phyloP scores from a whole-genome alignment of 2,888 invertebrate species.

The Drosophila stalkeri region DNA sequence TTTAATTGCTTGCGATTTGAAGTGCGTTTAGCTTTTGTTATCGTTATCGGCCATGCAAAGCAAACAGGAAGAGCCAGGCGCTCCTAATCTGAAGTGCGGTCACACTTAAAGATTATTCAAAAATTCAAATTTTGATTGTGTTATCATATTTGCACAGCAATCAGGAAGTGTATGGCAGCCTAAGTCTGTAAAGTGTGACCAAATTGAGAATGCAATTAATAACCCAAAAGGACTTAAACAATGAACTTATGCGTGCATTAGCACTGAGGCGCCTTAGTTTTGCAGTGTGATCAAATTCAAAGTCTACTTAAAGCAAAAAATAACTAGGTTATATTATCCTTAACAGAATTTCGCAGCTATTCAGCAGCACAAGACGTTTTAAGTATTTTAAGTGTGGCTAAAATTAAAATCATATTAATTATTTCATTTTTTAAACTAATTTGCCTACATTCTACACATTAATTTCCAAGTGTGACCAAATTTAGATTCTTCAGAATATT shows the following conservation, averaged over 20 bases:
- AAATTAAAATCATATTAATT: too few relatives aligned
- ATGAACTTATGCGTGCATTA: neutral
- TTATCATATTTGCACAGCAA: neutral
- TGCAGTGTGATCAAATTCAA: neutral
- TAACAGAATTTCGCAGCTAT: neutral
- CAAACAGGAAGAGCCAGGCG: constrained; percentile 34
- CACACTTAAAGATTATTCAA: neutral
- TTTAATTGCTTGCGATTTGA: neutral
- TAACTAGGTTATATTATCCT: neutral
- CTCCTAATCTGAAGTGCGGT: constrained; percentile 11
- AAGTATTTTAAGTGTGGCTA: too few relatives aligned
- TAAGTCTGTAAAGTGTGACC: neutral
- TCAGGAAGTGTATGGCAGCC: neutral
- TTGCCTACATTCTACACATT: too few relatives aligned
- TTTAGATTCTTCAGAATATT: too few relatives aligned
- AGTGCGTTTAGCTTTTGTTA: neutral
- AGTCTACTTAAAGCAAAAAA: neutral
- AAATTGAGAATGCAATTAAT: neutral
- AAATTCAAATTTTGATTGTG: neutral
- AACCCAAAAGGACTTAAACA: neutral
- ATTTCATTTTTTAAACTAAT: too few relatives aligned
- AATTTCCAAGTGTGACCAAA: neutral
- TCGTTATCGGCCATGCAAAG: constrained; percentile 5
- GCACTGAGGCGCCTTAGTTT: too few relatives aligned
- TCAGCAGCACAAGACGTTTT: neutral